Conservation (phyloP, 1,140 invertebrate species). For the Bombus consobrinus region DNA sequence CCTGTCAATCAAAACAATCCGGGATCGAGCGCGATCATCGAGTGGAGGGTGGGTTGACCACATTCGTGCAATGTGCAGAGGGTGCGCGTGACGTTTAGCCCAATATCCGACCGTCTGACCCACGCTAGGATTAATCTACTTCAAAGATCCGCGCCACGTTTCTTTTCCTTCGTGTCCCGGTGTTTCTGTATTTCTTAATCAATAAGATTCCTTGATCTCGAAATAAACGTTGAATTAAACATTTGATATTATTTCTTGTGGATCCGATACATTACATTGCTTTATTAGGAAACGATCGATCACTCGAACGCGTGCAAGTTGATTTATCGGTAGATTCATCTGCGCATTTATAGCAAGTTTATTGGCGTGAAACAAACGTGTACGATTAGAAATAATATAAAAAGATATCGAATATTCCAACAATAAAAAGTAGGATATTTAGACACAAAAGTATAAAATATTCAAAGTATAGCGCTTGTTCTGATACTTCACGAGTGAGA, state of each 20-base stretch:
- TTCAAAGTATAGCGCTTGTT: too few relatives aligned
- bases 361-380: not conserved
- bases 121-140: constrained; percentile 55
- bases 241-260: not conserved
- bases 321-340: not conserved
- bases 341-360: not conserved
- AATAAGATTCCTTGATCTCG: not conserved
- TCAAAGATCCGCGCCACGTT: constrained; percentile 15
- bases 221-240: constrained; percentile 20
- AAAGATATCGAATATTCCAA: not conserved
- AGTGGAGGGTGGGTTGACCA: constrained; percentile 12
- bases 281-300: not conserved
- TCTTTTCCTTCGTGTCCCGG: not conserved
- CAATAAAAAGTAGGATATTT: too few relatives aligned
- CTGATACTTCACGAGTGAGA: too few relatives aligned
- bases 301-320: not conserved
- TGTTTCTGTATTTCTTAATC: too few relatives aligned
- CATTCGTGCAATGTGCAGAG: not conserved
- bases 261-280: not conserved
- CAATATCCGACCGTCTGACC: constrained; percentile 55
- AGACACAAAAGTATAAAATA: too few relatives aligned
- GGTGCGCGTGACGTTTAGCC: constrained; percentile 53
- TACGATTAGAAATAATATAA: not conserved
- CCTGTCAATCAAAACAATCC: constrained; percentile 70
- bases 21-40: constrained; percentile 21